Evolutionary conservation across 2,888 invertebrate species (phyloP), one percentile per base, ranked within the genome.

Genomic region (Drosophila ezoana): DNA sequence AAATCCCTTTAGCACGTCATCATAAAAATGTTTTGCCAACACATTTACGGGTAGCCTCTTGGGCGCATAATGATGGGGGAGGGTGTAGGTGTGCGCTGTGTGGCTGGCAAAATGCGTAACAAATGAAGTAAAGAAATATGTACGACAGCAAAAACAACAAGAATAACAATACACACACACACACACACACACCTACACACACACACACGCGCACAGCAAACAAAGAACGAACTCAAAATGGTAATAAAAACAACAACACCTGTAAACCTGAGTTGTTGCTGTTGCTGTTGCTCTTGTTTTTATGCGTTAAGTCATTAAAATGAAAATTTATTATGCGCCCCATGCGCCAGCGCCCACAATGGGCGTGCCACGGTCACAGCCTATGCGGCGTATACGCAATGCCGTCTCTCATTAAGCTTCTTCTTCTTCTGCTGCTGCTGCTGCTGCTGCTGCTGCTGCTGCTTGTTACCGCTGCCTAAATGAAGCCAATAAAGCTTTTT

Each of bases 291-390:
- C 62, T 78, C 43, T 70, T 79, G 75, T 68, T 75, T 84, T 88
- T 80, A 81, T 78, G 87, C 81, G 76, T 75, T 75, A 77, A 81
- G 83, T 81, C 87, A 86, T 86, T 81, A 87, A 90, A 90, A 90
- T 90, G 89, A 89, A 83, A 89, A 90, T 90, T 90, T 90, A 90
- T 90, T 89, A 87, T 79, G 67, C 76, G 79, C 72, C 64, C 65
- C 59, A 56, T 61, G 35, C 48, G 20, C 40, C 40, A 23, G 56
- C 53, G 51, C 49, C 72, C 58, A 51, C 74, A 32, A 40, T 43
- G 61, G 48, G 20, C 35, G 23, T 49, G 37, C 51, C 64, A 33
- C 41, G 44, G 54, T 38, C 20, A 43, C 64, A 35, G 82, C 82
- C 85, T 79, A 81, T 52, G 28, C 20, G 69, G 71, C 78, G 75